Percentiles rank a stretch among this genome's conserved stretches.
These are phyloP conservation scores for Halocaridina rubra DNA, from an alignment of 2,888 invertebrate species.

Conservation along the genomic window DNA sequence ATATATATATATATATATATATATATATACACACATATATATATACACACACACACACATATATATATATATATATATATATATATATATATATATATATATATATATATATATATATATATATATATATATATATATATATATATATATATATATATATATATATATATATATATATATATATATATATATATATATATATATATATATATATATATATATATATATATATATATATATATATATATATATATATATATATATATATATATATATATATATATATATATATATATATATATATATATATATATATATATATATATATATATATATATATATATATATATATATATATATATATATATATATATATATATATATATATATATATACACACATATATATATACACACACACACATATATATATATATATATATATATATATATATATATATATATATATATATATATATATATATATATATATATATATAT, in stretches of 20 bases:
- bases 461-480: slow-evolving; percentile 21
- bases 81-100: background rate
- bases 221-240: background rate
- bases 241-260: slow-evolving; percentile 20
- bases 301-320: slow-evolving; percentile 27
- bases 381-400: background rate
- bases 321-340: slow-evolving; percentile 3
- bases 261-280: slow-evolving; percentile 31
- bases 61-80: background rate
- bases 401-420: slow-evolving; percentile 18
- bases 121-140: background rate
- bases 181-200: slow-evolving; percentile 6
- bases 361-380: slow-evolving; percentile 2
- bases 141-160: slow-evolving; percentile 7
- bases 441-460: slow-evolving; percentile 15
- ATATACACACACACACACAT: background rate
- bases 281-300: slow-evolving; percentile 31
- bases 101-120: background rate
- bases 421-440: slow-evolving; percentile 18
- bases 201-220: background rate
- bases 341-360: slow-evolving; percentile 22
- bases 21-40: background rate
- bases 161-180: slow-evolving; percentile 4
- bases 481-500: slow-evolving; percentile 21
- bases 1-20: slow-evolving; percentile 15